These are phyloP conservation scores for Neodiprion lecontei DNA, from an alignment of 1,140 invertebrate species.

Conservation along the genomic window DNA sequence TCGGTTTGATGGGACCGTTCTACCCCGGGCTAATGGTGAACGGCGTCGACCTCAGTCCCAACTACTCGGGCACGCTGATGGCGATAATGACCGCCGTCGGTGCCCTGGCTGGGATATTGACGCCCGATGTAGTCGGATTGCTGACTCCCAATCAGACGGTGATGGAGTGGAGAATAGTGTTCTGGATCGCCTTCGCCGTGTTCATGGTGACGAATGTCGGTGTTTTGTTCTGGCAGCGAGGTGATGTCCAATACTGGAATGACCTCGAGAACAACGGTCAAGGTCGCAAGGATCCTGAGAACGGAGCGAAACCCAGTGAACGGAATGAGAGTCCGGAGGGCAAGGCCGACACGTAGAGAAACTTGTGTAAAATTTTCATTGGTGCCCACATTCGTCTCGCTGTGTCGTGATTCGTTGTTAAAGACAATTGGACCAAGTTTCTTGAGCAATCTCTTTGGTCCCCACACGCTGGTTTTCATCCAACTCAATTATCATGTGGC, in stretches of 20 bases:
- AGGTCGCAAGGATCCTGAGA: too few relatives aligned
- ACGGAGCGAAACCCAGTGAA: too few relatives aligned
- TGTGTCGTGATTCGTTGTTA: too few relatives aligned
- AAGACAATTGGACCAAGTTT: too few relatives aligned
- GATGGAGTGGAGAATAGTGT: constrained; percentile 78
- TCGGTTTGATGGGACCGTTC: constrained; percentile 77
- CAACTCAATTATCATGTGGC: too few relatives aligned
- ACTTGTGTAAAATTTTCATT: too few relatives aligned
- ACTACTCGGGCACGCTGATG: too few relatives aligned
- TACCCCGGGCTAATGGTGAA: constrained; percentile 75
- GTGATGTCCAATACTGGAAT: constrained; percentile 74
- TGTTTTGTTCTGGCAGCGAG: constrained; percentile 68
- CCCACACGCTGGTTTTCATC: too few relatives aligned
- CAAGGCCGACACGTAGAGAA: too few relatives aligned
- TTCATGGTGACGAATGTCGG: constrained; percentile 77
- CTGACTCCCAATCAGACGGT: constrained; percentile 74
- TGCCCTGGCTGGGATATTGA: constrained; percentile 46
- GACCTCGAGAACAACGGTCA: constrained; percentile 30
- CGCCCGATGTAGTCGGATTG: constrained; percentile 76
- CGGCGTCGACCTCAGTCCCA: constrained; percentile 60
- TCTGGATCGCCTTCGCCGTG: constrained; percentile 78
- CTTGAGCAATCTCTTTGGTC: too few relatives aligned
- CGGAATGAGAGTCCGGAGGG: too few relatives aligned
- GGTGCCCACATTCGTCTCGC: constrained; percentile 61
- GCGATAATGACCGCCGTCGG: constrained; percentile 64